Percentiles rank a stretch among this genome's conserved stretches.
Conservation (phyloP, 2,113 vertebrate genomes). For the Sinocyclocheilus rhinocerous region DNA sequence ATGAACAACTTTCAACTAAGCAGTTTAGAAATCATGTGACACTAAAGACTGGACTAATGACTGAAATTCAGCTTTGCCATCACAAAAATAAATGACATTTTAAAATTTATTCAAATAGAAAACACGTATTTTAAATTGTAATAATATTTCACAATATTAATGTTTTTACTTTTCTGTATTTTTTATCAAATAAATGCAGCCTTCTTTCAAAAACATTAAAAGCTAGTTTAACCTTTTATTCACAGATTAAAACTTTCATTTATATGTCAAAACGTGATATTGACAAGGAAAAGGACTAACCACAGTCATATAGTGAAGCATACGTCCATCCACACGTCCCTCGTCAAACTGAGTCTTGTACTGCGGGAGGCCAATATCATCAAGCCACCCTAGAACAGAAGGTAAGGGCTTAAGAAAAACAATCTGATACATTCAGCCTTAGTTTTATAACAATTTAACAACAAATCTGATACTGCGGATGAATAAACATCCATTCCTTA, state of each 20-base stretch:
- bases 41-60: too few species aligned
- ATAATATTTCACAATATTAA: too few species aligned
- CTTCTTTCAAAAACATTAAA: neutral
- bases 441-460: neutral
- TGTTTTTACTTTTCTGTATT: too few species aligned
- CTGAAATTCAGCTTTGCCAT: too few species aligned
- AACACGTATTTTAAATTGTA: too few species aligned
- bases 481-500: constrained; percentile 70
- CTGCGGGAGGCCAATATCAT: constrained; percentile 96
- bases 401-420: neutral
- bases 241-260: neutral
- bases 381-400: constrained; percentile 87
- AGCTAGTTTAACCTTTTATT: neutral
- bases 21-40: too few species aligned
- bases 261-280: neutral
- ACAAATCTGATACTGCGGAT: neutral
- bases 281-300: constrained; percentile 74
- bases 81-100: too few species aligned
- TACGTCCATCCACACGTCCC: constrained; percentile 90
- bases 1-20: too few species aligned
- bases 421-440: neutral
- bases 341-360: constrained; percentile 99
- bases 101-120: too few species aligned
- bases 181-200: too few species aligned
- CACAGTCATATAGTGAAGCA: constrained; percentile 97